Conservation (phyloP, 2,113 vertebrate species). For the Hypocryptadius cinnamomeus region DNA sequence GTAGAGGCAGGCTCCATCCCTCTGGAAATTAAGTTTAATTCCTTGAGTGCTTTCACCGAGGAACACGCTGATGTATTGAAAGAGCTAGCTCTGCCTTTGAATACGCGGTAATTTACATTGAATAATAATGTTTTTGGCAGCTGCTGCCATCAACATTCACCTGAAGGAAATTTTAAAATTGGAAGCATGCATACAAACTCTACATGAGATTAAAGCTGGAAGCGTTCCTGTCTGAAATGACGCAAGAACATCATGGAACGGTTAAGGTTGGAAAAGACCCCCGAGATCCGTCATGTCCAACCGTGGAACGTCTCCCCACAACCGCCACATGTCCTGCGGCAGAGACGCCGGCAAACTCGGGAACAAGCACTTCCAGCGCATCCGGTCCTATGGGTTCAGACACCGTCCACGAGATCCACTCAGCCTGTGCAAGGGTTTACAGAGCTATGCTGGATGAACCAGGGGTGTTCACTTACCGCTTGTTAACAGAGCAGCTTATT, state of each 20-base stretch:
- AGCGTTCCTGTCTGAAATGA: neutral
- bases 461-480: neutral
- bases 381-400: neutral
- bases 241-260: neutral
- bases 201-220: neutral
- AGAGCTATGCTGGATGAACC: too few species aligned
- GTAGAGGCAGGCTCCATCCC: neutral
- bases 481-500: neutral
- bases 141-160: neutral
- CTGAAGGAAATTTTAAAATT: neutral
- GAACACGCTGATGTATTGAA: neutral
- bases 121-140: neutral
- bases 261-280: neutral
- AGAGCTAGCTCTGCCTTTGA: neutral
- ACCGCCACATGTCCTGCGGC: neutral
- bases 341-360: neutral
- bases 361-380: accelerated
- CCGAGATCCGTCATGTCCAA: neutral
- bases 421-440: neutral
- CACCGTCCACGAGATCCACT: neutral
- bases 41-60: neutral
- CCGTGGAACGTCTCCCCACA: too few species aligned
- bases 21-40: neutral
- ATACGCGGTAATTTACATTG: neutral
- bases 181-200: accelerated